Base-by-base conservation (phyloP, 2,888 invertebrate species). In the Lepas anatifera region DNA sequence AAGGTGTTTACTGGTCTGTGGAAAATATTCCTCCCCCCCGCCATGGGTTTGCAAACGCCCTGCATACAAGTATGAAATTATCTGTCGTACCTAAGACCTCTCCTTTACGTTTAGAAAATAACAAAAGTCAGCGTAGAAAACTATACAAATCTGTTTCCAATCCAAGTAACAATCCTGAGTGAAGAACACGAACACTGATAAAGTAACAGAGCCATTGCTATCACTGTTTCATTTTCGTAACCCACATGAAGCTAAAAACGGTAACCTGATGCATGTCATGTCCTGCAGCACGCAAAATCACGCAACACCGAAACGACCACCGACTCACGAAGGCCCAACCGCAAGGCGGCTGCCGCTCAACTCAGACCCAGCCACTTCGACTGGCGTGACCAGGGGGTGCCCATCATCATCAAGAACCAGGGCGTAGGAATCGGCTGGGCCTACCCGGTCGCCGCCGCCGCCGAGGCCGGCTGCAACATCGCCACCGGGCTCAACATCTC, bases 341-440 rank as follows among this genome's bases (percentile, higher is more conserved):
- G 48, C 6, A 7, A 2, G 25, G 25, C n/a, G 25, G 11, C n/a
- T n/a, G 48, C 4, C 48, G 7, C n/a, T 11, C 18, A 48, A n/a
- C 58, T 1, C 98, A 7, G 81, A 97, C 69, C 88, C 94, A 77
- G 29, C 52, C 32, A 32, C 6, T 58, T 58, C 58, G 58, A 58
- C 58, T 58, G 58, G 58, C 58, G 58, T 1, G 13, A 58, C 22
- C 83, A 98, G 75, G 96, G 96, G 83, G 99, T 99, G 58, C 83
- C 99, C 80, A 99, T 99, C 84, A 86, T 99, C 77, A 89, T 99
- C 77, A 99, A 98, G 86, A 93, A 99, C 77, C 85, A 99, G 81
- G 97, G 98, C 84, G 96, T 96, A 4, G 39, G 25, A 16, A 25
- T 3, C 25, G 25, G 89, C 76, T 58, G 58, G 58, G 83, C 87